Base-by-base conservation (phyloP, 2,113 vertebrate species). In the Aspidoscelis tigris region DNA sequence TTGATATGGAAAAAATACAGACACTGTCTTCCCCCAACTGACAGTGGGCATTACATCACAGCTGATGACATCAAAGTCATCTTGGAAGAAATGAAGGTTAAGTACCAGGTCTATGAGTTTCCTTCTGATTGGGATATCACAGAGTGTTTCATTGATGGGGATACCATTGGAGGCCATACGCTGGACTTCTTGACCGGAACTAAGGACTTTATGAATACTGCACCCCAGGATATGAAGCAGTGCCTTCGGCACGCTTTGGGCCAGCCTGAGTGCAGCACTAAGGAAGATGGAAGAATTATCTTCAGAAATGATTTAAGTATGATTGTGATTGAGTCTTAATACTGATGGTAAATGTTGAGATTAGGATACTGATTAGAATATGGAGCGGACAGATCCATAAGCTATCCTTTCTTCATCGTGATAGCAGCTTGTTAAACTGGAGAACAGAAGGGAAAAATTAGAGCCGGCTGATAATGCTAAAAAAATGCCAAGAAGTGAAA, bases 121-220 rank as follows among this genome's bases (percentile, higher is more conserved):
- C 92, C 88, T 0, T 96, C 96, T 0, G 92, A 93, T 61, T 95
- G 97, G 92, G 96, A 98, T 53, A 95, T 95, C 88, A 97, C 93
- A 0, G 94, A 97, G 87, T 97, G 96, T 91, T 97, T 98, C 90
- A 72, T 82, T 0, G 94, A 96, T 18, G 97, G 97, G 0, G 94
- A 97, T 43, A 90, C 93, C 0, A 89, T 87, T 0, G 97, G 96
- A 70, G 92, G 95, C 84, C 93, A 84, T 72, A 95, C 97, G 87
- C 92, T 98, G 50, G 97, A 98, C 92, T 98, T 97, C 83, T 95
- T 97, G 83, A 98, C 97, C 0, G 95, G 97, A 24, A 96, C 96
- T 1, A 86, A 89, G 64, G 84, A 95, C 85, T 98, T 96, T 86
- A 95, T 95, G 87, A 91, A 92, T 81, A 95, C 91, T 0, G 96